A percentile compares a stretch with the other conserved stretches of the same genome.
Conservation (phyloP, 2,113 vertebrate genomes). For the Romanogobio albipinnatus region DNA sequence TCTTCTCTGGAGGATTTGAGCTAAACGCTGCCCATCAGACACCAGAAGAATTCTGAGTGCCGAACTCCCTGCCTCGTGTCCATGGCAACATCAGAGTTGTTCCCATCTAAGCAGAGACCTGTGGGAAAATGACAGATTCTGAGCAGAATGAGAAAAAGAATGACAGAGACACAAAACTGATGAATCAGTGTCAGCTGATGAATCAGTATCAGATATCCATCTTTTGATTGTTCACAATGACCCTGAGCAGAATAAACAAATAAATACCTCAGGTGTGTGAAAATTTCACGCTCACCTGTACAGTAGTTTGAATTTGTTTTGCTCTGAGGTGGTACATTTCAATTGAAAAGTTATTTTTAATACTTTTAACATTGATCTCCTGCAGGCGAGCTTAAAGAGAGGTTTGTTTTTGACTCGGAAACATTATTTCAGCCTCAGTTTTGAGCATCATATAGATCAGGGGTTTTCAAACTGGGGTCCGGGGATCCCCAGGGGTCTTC, state of each 20-base stretch:
- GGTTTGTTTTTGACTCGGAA: background rate
- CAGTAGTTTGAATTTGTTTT: too few relatives aligned
- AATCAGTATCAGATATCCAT: slow-evolving; percentile 11
- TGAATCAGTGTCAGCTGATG: slow-evolving; percentile 18
- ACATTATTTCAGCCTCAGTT: background rate
- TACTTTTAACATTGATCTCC: background rate
- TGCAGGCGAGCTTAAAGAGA: background rate
- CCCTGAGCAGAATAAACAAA: background rate
- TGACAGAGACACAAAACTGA: background rate
- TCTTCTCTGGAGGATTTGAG: slow-evolving; percentile 32
- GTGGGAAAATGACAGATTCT: slow-evolving; percentile 17
- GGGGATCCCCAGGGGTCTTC: too few relatives aligned
- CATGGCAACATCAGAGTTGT: slow-evolving; percentile 37
- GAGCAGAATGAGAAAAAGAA: background rate
- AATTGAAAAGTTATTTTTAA: background rate
- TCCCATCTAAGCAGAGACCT: slow-evolving; percentile 10
- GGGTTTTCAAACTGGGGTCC: too few relatives aligned
- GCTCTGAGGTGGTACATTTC: background rate
- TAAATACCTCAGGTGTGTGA: background rate
- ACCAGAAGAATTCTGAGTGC: slow-evolving; percentile 42
- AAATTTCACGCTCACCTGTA: background rate
- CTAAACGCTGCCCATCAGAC: slow-evolving; percentile 42
- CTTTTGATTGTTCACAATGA: background rate
- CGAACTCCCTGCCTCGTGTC: slow-evolving; percentile 22
- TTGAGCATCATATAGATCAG: background rate